Base-by-base conservation (phyloP, 2,888 invertebrate genomes). In the Endotricha flammealis region DNA sequence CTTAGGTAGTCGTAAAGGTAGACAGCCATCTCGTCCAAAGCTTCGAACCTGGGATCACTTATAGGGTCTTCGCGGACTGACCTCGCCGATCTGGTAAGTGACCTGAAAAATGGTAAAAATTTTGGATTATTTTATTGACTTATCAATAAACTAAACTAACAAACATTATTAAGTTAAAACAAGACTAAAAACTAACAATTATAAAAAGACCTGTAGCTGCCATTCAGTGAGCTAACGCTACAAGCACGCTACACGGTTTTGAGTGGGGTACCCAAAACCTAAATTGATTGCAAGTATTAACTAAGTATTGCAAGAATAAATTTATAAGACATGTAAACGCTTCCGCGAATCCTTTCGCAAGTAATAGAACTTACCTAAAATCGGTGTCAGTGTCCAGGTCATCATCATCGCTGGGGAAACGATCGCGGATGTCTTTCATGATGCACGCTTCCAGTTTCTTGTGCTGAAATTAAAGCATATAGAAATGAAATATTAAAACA, bases 381-480 rank as follows among this genome's bases (percentile, higher is more conserved):
- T 90, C 90, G 4, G 82, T 69, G 20, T 88, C 86, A 0, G 85
- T 76, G 31, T 88, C 88, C 32, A 90, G 70, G 38, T 90, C 89
- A 25, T 90, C 89, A 24, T 90, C 90, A 38, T 90, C 90, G 41
- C 86, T 76, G 7, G 89, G 77, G 64, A 90, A 90, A 36, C 90
- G 87, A 45, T 91, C 91, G 12, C 91, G 81, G 37, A 92, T 90
- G 53, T 92, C 91, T 56, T 91, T 91, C 91, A 92, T 91, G 45
- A 91, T 90, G 62, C 91, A 92, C 0, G 91, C 91, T 62, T 92
- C 91, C 33, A 92, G 58, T 58, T 92, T 92, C 77, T 92, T 91
- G 74, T 92, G 91, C 88, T 89, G 67, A 1, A 61, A 53, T 28
- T 12, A 27, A 20, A 10, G 11, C n/a, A n/a, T n/a, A n/a, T n/a